phyloP scores from a whole-genome alignment of 2,113 vertebrate species.

The Channa maculata region DNA sequence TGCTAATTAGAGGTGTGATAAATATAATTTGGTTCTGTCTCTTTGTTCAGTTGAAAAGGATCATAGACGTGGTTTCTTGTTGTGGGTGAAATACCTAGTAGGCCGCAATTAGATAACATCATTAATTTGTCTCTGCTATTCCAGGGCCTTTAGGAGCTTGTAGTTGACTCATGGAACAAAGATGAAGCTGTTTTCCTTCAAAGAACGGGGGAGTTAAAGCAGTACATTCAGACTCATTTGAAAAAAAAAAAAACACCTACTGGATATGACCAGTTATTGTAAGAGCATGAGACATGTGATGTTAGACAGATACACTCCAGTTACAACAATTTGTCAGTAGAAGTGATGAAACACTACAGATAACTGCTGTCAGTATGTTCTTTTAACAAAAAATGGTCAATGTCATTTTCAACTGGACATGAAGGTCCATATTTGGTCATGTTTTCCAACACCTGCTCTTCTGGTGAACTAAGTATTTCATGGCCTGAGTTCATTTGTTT shows the following conservation, averaged over 20 bases:
- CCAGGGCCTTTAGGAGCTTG: neutral
- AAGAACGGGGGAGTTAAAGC: neutral
- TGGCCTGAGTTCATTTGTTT: conserved; percentile 1
- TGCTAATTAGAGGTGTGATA: conserved; percentile 40
- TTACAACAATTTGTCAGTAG: neutral
- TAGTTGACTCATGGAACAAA: conserved; percentile 38
- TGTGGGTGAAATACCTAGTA: neutral
- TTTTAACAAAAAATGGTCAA: conserved; percentile 7
- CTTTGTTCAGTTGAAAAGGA: conserved; percentile 9
- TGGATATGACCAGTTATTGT: neutral
- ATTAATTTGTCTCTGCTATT: conserved; percentile 22
- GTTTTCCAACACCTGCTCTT: neutral
- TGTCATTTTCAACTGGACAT: conserved; percentile 3
- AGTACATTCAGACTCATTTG: neutral
- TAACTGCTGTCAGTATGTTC: neutral
- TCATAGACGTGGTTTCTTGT: neutral
- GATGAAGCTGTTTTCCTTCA: neutral
- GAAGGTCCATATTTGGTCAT: conserved; percentile 40
- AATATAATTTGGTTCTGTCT: conserved; percentile 16
- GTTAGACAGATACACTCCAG: neutral
- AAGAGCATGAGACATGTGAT: neutral
- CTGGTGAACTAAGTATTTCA: neutral
- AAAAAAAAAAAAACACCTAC: neutral
- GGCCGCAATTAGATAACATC: neutral
- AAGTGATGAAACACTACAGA: neutral